Conservation (phyloP, 2,113 vertebrate species). For the Thalassarche chlororhynchos region DNA sequence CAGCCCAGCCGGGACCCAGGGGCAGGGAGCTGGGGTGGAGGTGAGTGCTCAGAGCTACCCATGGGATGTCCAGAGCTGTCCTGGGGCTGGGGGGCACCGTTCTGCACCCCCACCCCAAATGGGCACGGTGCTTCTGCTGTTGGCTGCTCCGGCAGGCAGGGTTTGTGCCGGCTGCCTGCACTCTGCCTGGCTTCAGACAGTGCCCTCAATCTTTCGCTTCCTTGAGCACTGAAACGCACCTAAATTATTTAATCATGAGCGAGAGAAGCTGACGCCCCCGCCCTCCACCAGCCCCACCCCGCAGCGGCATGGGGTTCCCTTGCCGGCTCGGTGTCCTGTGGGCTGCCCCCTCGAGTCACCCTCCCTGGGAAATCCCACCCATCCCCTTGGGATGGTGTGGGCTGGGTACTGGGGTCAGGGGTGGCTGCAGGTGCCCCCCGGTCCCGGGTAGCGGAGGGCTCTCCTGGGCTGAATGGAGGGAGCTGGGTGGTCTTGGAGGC, state of each 20-base stretch:
- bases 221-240: slow-evolving; percentile 21
- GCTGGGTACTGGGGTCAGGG: not conserved
- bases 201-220: slow-evolving; percentile 54
- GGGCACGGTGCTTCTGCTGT: not conserved
- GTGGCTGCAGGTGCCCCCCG: not conserved
- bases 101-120: not conserved
- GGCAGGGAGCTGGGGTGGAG: not conserved
- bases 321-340: not conserved
- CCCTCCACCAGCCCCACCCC: not conserved
- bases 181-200: not conserved
- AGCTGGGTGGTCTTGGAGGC: not conserved
- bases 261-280: not conserved
- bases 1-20: not conserved
- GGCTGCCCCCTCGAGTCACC: not conserved
- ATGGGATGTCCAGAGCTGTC: not conserved
- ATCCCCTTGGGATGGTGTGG: fast-evolving
- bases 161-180: not conserved
- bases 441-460: fast-evolving
- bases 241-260: slow-evolving; percentile 18
- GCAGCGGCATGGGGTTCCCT: not conserved
- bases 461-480: fast-evolving
- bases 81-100: not conserved
- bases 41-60: not conserved
- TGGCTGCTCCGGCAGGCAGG: not conserved
- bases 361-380: not conserved